Percentiles rank a stretch among this genome's conserved stretches.
phyloP scores from a whole-genome alignment of 2,888 invertebrate genomes.

The Dermolepida albohirtum region DNA sequence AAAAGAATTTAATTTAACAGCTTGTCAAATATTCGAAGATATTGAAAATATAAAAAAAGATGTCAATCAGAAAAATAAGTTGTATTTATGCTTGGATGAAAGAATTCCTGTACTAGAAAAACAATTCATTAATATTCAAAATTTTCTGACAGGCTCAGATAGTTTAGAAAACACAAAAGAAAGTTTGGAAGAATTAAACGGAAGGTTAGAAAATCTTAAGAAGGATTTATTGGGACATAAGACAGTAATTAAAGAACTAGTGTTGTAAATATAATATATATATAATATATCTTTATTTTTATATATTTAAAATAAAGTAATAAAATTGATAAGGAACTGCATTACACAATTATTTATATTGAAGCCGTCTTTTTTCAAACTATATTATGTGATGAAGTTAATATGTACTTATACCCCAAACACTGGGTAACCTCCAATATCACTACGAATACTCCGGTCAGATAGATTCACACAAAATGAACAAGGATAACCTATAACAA shows the following conservation, averaged over 20 bases:
- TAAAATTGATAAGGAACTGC: slow-evolving; percentile 4
- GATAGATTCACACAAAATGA: slow-evolving; percentile 60
- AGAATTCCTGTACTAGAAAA: slow-evolving; percentile 47
- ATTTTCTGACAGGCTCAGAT: slow-evolving; percentile 48
- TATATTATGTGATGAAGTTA: neutral
- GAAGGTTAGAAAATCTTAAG: slow-evolving; percentile 41
- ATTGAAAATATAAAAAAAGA: slow-evolving; percentile 47
- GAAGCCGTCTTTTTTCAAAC: neutral
- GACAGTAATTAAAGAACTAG: slow-evolving; percentile 29
- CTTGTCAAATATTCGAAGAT: slow-evolving; percentile 50
- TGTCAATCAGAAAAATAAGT: slow-evolving; percentile 43
- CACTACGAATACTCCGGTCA: slow-evolving; percentile 55
- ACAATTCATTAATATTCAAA: slow-evolving; percentile 47
- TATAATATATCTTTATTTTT: slow-evolving; percentile 15
- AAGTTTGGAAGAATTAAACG: slow-evolving; percentile 43
- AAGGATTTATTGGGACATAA: slow-evolving; percentile 40
- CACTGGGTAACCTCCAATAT: slow-evolving; percentile 33
- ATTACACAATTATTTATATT: slow-evolving; percentile 2
- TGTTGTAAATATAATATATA: slow-evolving; percentile 20
- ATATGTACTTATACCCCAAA: slow-evolving; percentile 30
- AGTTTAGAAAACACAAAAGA: slow-evolving; percentile 47
- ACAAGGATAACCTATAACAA: slow-evolving; percentile 59
- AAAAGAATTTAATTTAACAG: slow-evolving; percentile 44
- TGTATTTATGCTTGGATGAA: slow-evolving; percentile 48
- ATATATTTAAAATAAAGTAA: slow-evolving; percentile 19